Conservation (phyloP, 2,113 vertebrate genomes). For the Tupaia chinensis region DNA sequence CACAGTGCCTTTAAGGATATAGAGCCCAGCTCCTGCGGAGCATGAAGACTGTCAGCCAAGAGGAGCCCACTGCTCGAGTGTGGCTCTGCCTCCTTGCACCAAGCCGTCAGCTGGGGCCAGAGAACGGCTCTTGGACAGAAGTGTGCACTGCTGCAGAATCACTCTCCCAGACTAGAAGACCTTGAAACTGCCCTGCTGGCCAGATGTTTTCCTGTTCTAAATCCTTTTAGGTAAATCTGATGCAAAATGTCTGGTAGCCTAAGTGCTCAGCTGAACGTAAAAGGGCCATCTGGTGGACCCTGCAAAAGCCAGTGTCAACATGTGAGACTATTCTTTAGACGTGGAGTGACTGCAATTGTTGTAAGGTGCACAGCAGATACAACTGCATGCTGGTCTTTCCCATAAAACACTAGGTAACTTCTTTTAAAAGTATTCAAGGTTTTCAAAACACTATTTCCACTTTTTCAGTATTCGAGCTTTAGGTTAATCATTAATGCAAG, state of each 20-base stretch:
- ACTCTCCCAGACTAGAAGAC: constrained; percentile 11
- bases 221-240: constrained; percentile 54
- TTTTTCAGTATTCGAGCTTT: background rate
- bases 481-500: constrained; percentile 3
- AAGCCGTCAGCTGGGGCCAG: background rate
- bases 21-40: background rate
- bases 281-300: constrained; percentile 37
- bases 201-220: constrained; percentile 61
- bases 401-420: constrained; percentile 29
- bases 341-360: constrained; percentile 24
- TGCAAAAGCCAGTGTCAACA: constrained; percentile 55
- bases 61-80: background rate
- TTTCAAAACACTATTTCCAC: constrained; percentile 36
- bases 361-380: constrained; percentile 12
- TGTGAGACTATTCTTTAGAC: constrained; percentile 40
- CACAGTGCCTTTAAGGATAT: background rate
- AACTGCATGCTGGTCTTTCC: background rate
- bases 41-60: background rate
- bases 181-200: background rate
- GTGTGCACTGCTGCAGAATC: background rate
- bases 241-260: constrained; percentile 33
- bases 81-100: background rate
- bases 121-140: constrained; percentile 34
- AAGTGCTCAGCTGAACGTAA: background rate
- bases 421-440: constrained; percentile 37